phyloP scores from a whole-genome alignment of 2,797 vertebrate genomes.

The Takifugu rubripes region DNA sequence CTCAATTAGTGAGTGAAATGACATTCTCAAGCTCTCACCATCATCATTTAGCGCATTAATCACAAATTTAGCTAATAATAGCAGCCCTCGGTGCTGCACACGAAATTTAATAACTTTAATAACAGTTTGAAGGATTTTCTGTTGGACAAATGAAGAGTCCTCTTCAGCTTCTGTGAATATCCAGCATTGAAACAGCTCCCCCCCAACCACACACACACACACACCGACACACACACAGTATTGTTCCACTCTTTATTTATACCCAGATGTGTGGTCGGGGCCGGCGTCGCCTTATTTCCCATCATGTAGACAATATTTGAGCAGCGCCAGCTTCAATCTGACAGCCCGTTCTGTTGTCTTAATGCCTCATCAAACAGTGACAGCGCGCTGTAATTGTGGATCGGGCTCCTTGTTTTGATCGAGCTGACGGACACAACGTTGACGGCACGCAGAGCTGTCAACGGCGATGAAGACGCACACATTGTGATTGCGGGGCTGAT shows the following conservation, averaged over 20 bases:
- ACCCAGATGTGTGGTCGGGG: slow-evolving; percentile 31
- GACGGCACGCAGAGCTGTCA: slow-evolving; percentile 48
- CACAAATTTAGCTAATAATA: slow-evolving; percentile 57
- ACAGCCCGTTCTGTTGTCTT: slow-evolving; percentile 62
- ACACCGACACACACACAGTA: slow-evolving; percentile 2
- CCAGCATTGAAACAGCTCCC: slow-evolving; percentile 3
- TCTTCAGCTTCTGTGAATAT: neutral
- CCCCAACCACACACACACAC: slow-evolving; percentile 10
- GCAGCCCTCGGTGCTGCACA: slow-evolving; percentile 37
- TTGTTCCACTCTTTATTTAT: slow-evolving; percentile 10
- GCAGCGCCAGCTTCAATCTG: slow-evolving; percentile 53
- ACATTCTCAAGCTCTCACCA: slow-evolving; percentile 45
- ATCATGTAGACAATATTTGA: slow-evolving; percentile 61
- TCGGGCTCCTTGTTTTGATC: slow-evolving; percentile 49
- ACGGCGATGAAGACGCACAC: slow-evolving; percentile 38
- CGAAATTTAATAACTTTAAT: slow-evolving; percentile 20
- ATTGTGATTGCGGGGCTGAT: slow-evolving; percentile 45
- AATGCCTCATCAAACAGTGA: slow-evolving; percentile 64
- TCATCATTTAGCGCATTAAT: slow-evolving; percentile 66
- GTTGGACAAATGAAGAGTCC: slow-evolving; percentile 15
- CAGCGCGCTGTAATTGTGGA: slow-evolving; percentile 60
- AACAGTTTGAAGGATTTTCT: slow-evolving; percentile 14
- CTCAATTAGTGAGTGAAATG: slow-evolving; percentile 61
- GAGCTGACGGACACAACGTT: slow-evolving; percentile 53
- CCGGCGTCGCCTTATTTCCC: slow-evolving; percentile 48